Evolutionary conservation across 2,888 invertebrate species (phyloP).

Genomic region (Trissolcus japonicus): DNA sequence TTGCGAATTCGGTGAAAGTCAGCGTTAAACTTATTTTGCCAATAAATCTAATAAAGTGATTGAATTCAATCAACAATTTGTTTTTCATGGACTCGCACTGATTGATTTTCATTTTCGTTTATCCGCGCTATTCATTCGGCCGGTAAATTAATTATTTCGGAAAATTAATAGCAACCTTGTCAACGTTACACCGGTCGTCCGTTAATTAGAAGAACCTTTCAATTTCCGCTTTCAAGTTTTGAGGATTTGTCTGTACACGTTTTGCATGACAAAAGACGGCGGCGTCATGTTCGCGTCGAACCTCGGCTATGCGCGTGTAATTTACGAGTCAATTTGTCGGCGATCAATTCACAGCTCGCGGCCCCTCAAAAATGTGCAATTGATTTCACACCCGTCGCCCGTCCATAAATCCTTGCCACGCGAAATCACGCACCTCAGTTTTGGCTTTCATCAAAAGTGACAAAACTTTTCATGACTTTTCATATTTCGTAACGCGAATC

Average conservation of each 20-base stretch:
- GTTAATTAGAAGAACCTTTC: constrained; percentile 3
- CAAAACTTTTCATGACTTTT: no score
- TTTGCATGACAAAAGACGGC: constrained; percentile 16
- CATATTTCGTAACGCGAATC: no score
- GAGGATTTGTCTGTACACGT: not conserved
- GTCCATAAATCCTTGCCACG: not conserved
- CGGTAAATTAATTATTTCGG: constrained; percentile 7
- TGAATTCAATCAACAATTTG: constrained; percentile 22
- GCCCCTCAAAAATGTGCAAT: constrained; percentile 33
- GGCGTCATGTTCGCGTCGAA: constrained; percentile 22
- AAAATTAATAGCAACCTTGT: constrained; percentile 14
- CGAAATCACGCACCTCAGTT: not conserved
- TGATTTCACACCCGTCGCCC: constrained; percentile 34
- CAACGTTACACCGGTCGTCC: constrained; percentile 7
- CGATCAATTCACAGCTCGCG: constrained; percentile 24
- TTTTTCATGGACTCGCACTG: constrained; percentile 7
- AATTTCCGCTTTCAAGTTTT: not conserved
- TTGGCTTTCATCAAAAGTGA: not conserved
- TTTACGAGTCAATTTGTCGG: constrained; percentile 36
- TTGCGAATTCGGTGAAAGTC: not conserved
- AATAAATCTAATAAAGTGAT: constrained; percentile 21
- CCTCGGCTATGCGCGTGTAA: constrained; percentile 24
- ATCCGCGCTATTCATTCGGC: constrained; percentile 1
- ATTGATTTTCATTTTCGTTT: constrained; percentile 28
- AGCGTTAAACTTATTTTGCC: constrained; percentile 10